Percentiles rank a stretch among this genome's conserved stretches.
phyloP scores from a whole-genome alignment of 2,113 vertebrate genomes.

The Odontesthes bonariensis region DNA sequence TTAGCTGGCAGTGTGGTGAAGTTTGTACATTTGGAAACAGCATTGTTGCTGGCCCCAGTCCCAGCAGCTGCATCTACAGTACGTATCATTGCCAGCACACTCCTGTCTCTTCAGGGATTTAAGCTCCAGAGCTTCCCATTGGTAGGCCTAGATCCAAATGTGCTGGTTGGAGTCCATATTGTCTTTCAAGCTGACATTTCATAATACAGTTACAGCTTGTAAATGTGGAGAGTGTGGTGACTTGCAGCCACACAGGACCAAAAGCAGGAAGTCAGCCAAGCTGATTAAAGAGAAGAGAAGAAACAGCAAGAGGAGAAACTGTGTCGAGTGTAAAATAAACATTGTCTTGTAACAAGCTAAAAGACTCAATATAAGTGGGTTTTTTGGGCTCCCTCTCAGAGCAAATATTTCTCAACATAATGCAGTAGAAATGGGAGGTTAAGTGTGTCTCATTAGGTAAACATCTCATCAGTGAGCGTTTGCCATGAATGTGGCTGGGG shows the following conservation, averaged over 20 bases:
- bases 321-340: constrained; percentile 23
- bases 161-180: constrained; percentile 48
- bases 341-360: constrained; percentile 9
- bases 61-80: constrained; percentile 24
- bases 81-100: constrained; percentile 32
- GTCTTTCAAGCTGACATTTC: constrained; percentile 65
- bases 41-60: neutral
- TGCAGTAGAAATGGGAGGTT: constrained; percentile 19
- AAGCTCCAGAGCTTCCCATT: constrained; percentile 42
- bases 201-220: constrained; percentile 69
- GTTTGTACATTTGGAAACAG: constrained; percentile 13
- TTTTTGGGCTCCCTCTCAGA: neutral
- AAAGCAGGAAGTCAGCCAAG: constrained; percentile 53
- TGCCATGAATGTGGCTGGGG: constrained; percentile 11
- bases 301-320: constrained; percentile 3
- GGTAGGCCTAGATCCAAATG: constrained; percentile 38
- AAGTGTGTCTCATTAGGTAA: constrained; percentile 36
- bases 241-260: constrained; percentile 27
- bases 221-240: constrained; percentile 66
- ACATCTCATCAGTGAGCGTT: constrained; percentile 28
- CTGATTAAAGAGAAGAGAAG: constrained; percentile 19
- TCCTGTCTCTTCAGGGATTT: constrained; percentile 37
- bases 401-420: constrained; percentile 22
- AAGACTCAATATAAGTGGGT: constrained; percentile 18
- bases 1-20: constrained; percentile 3